A percentile compares a stretch with the other conserved stretches of the same genome.
These are phyloP conservation scores for Dermatemys mawii DNA, from an alignment of 2,113 vertebrate species.

Conservation along the genomic window DNA sequence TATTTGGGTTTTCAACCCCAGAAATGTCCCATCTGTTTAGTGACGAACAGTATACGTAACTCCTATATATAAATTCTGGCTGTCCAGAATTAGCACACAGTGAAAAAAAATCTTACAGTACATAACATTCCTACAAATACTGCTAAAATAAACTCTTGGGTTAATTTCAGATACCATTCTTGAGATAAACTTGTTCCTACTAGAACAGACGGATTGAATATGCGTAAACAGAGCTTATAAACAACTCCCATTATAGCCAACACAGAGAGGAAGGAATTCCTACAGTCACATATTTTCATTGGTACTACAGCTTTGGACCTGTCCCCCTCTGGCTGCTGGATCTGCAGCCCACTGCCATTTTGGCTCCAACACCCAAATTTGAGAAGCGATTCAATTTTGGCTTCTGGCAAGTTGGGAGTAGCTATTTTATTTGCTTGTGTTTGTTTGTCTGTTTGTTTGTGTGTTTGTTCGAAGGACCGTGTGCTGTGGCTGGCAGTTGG, in stretches of 20 bases:
- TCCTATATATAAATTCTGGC: neutral
- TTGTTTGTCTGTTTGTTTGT: too few species aligned
- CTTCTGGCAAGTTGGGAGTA: neutral
- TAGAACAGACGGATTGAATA: neutral
- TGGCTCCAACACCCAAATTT: neutral
- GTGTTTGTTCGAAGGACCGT: too few species aligned
- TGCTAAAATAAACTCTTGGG: neutral
- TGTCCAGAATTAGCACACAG: neutral
- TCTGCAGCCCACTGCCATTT: neutral
- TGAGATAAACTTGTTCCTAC: neutral
- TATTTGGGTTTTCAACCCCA: neutral
- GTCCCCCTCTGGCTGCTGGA: neutral
- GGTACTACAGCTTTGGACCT: neutral
- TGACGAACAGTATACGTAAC: neutral
- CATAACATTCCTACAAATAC: neutral
- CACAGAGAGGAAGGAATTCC: neutral
- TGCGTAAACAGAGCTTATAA: neutral
- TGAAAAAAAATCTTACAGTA: neutral
- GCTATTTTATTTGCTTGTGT: too few species aligned
- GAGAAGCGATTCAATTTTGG: neutral
- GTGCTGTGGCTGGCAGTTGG: too few species aligned
- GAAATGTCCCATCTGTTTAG: neutral
- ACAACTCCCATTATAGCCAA: neutral
- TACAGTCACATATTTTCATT: neutral
- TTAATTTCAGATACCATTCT: neutral